A percentile compares a stretch with the other conserved stretches of the same genome.
Conservation (phyloP, 2,888 invertebrate genomes). For the Proisotoma minuta region DNA sequence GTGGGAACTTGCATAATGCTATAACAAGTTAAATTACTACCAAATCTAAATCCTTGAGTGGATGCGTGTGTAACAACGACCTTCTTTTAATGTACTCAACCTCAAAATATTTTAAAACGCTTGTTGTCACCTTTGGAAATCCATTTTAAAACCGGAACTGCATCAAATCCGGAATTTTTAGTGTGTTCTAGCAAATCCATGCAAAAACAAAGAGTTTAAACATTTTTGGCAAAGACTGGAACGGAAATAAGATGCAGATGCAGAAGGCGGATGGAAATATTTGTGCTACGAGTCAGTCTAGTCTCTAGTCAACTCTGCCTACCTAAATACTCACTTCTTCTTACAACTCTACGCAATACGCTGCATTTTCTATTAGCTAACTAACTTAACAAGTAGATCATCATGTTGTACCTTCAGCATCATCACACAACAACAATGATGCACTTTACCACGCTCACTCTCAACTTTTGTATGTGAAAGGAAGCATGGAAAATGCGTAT, state of each 20-base stretch:
- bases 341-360: no score
- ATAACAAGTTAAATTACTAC: neutral
- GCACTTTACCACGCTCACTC: no score
- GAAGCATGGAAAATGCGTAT: no score
- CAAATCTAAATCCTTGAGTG: neutral
- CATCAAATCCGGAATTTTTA: conserved; percentile 6
- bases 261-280: neutral
- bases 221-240: conserved; percentile 6
- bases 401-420: no score
- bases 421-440: no score
- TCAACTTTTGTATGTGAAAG: no score
- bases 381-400: no score
- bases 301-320: neutral
- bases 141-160: neutral
- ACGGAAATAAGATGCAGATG: conserved; percentile 10
- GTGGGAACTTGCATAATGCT: neutral
- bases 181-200: neutral
- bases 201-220: conserved; percentile 3
- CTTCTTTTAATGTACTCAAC: no score
- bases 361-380: no score
- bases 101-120: neutral
- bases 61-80: no score
- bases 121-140: conserved; percentile 11
- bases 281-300: neutral
- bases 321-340: no score